A percentile compares a stretch with the other conserved stretches of the same genome.
phyloP scores from a whole-genome alignment of 2,113 vertebrate genomes.

The Rhagologus leucostigma region DNA sequence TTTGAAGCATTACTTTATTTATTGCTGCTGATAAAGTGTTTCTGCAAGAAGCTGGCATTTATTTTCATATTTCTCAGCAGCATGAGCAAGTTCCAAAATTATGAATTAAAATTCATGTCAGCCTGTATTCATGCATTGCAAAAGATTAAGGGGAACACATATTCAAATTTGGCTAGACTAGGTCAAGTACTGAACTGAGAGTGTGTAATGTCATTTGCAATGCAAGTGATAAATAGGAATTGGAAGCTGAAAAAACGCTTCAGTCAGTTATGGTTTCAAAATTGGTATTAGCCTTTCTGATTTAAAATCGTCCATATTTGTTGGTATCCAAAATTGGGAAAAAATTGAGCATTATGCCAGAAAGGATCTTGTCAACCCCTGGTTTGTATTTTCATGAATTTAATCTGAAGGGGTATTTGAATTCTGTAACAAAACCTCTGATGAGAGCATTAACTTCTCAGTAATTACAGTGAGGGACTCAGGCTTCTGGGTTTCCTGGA shows the following conservation, averaged over 20 bases:
- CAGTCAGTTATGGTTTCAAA: not conserved
- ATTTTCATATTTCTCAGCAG: constrained; percentile 4
- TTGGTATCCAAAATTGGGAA: not conserved
- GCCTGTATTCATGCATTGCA: not conserved
- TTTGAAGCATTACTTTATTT: constrained; percentile 18
- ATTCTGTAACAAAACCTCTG: not conserved
- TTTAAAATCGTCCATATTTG: not conserved
- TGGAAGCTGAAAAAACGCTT: not conserved
- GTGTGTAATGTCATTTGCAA: not conserved
- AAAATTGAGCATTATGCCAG: not conserved
- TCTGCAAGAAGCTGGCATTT: not conserved
- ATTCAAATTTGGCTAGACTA: not conserved
- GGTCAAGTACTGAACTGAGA: not conserved
- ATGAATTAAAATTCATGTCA: constrained; percentile 10
- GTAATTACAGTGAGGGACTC: not conserved
- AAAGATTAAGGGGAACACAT: not conserved
- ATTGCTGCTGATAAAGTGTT: not conserved
- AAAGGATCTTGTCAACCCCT: not conserved
- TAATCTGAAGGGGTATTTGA: not conserved
- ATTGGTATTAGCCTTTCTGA: not conserved
- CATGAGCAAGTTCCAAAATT: not conserved
- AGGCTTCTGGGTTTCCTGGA: not conserved
- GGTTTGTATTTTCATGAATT: not conserved
- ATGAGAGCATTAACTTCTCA: not conserved
- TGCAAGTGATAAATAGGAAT: not conserved